These are phyloP conservation scores for Mormoops blainvillei DNA, from an alignment of 2,113 vertebrate genomes.

Conservation along the genomic window DNA sequence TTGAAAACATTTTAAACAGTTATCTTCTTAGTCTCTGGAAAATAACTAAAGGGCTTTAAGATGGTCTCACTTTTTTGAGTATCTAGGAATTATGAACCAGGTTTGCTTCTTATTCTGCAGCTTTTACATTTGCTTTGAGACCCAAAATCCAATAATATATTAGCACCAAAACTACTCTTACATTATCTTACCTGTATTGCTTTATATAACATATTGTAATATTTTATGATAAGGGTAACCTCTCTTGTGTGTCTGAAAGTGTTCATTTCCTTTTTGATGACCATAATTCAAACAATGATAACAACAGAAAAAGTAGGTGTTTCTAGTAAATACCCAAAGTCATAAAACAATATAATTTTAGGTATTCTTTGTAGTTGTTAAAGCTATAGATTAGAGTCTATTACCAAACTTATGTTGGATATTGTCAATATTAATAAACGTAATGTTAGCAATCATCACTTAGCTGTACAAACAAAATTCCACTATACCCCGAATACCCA, in stretches of 20 bases:
- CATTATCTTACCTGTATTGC: background rate
- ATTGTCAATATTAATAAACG: background rate
- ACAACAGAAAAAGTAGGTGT: background rate
- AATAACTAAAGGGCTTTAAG: background rate
- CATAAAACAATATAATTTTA: background rate
- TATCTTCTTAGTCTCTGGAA: background rate
- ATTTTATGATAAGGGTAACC: background rate
- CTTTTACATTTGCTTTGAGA: background rate
- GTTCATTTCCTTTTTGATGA: constrained; percentile 25
- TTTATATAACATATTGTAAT: background rate
- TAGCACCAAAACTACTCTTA: background rate
- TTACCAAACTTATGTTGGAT: background rate
- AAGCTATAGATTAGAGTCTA: background rate
- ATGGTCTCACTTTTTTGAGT: background rate
- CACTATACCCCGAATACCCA: background rate
- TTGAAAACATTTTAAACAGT: background rate
- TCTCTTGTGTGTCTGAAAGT: background rate
- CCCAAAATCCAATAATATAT: background rate
- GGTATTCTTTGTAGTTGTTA: background rate
- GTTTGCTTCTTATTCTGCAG: background rate
- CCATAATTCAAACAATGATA: constrained; percentile 9
- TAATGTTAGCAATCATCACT: background rate
- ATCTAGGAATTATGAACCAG: background rate
- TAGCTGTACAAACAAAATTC: background rate
- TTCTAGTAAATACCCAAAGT: background rate